phyloP scores from a whole-genome alignment of 2,888 invertebrate species.

The Boloria euphrosyne region DNA sequence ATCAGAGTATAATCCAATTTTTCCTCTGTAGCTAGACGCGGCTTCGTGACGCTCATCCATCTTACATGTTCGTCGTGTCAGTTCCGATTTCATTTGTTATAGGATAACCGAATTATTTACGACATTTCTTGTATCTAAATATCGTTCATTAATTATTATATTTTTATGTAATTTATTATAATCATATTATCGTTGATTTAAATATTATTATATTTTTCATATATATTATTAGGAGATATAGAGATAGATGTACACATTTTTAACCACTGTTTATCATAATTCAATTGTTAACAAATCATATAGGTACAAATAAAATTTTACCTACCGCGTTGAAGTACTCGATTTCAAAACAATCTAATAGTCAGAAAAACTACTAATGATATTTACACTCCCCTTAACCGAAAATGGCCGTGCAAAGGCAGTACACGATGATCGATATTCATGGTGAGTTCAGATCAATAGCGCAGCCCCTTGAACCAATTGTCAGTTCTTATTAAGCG shows the following conservation, averaged over 20 bases:
- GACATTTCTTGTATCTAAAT: constrained; percentile 6
- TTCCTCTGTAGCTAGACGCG: constrained; percentile 41
- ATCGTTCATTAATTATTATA: constrained; percentile 1
- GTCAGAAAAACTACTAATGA: not conserved
- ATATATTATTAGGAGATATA: too few species aligned
- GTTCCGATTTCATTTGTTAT: constrained; percentile 11
- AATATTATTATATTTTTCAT: too few species aligned
- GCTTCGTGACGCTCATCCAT: constrained; percentile 31
- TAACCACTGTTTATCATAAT: too few species aligned
- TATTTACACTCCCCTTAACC: not conserved
- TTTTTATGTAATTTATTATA: not conserved
- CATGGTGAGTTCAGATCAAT: constrained; percentile 37
- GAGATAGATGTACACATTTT: too few species aligned
- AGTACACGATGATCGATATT: constrained; percentile 37
- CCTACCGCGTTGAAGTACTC: too few species aligned
- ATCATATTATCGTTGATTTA: too few species aligned
- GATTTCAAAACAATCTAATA: not conserved
- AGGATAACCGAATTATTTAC: constrained; percentile 9
- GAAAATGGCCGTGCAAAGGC: constrained; percentile 29
- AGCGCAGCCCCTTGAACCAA: constrained; percentile 45
- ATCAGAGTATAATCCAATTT: constrained; percentile 72
- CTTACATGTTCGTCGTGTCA: constrained; percentile 25
- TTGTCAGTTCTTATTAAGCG: constrained; percentile 72
- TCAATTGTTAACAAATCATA: too few species aligned
- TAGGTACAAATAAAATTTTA: too few species aligned